phyloP scores from a whole-genome alignment of 2,888 invertebrate genomes.

The Melolontha melolontha region DNA sequence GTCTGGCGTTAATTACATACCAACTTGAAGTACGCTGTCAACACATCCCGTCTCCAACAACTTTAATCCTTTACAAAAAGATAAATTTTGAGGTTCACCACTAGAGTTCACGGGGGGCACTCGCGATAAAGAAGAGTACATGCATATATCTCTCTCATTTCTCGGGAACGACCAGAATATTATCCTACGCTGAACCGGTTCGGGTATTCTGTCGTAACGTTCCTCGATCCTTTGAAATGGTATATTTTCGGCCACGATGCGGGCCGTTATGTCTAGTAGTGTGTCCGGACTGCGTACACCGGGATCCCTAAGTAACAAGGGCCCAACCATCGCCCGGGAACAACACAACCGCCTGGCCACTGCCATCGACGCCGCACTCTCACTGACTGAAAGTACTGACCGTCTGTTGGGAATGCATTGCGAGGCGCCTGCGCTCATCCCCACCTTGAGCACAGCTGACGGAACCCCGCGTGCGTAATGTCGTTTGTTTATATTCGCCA shows the following conservation, averaged over 20 bases:
- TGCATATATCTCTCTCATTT: conserved; percentile 88
- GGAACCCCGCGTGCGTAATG: conserved; percentile 65
- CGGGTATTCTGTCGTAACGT: conserved; percentile 87
- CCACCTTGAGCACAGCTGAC: conserved; percentile 62
- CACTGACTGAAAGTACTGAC: conserved; percentile 59
- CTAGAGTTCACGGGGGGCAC: conserved; percentile 64
- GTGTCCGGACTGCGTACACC: conserved; percentile 73
- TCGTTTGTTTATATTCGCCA: conserved; percentile 69
- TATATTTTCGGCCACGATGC: conserved; percentile 85
- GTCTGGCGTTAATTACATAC: conserved; percentile 70
- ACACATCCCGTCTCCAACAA: conserved; percentile 86
- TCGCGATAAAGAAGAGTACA: conserved; percentile 84
- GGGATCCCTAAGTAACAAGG: conserved; percentile 57
- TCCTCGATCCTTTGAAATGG: conserved; percentile 90
- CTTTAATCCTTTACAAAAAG: conserved; percentile 88
- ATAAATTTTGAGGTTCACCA: conserved; percentile 83
- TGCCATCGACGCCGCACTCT: conserved; percentile 64
- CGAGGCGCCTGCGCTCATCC: conserved; percentile 45
- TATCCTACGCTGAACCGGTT: conserved; percentile 88
- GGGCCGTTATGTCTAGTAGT: conserved; percentile 85
- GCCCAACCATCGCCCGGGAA: conserved; percentile 62
- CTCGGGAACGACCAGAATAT: conserved; percentile 92
- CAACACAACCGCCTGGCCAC: conserved; percentile 67
- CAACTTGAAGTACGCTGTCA: conserved; percentile 89
- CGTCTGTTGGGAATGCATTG: conserved; percentile 9